Percentiles rank a stretch among this genome's conserved stretches.
Conservation (phyloP, 2,113 vertebrate species). For the Dryoscopus gambensis region DNA sequence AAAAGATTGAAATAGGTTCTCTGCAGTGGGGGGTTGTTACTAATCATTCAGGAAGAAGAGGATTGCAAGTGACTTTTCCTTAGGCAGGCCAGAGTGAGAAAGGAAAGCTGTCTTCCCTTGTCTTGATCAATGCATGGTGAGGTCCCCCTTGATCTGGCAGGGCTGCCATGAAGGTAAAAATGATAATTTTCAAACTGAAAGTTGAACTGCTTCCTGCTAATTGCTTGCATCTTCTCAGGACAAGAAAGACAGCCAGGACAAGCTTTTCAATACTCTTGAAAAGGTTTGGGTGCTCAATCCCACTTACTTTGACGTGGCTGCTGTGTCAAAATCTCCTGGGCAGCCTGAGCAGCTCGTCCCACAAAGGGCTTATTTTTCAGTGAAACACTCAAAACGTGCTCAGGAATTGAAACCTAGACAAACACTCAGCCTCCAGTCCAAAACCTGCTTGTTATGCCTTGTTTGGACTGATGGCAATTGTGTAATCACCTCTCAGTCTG, state of each 20-base stretch:
- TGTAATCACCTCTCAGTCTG: not conserved
- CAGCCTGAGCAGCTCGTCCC: not conserved
- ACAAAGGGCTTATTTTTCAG: not conserved
- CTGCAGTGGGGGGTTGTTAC: not conserved
- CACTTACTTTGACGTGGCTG: not conserved
- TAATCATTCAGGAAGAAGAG: slow-evolving; percentile 12
- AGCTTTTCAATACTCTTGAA: not conserved
- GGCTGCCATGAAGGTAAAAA: slow-evolving; percentile 17
- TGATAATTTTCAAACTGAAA: not conserved
- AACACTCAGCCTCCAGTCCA: not conserved
- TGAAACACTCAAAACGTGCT: not conserved
- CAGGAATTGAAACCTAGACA: not conserved
- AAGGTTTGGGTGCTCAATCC: not conserved
- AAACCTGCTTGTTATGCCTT: not conserved
- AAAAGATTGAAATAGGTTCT: not conserved
- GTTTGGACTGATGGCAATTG: not conserved
- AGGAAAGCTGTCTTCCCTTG: not conserved
- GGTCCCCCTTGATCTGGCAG: not conserved
- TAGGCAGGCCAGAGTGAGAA: slow-evolving; percentile 1
- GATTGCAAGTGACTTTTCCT: slow-evolving; percentile 36
- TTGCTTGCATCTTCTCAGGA: not conserved
- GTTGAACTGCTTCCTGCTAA: not conserved
- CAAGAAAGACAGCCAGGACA: not conserved
- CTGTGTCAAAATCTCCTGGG: not conserved
- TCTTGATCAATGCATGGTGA: not conserved